Base-by-base conservation (phyloP, 2,113 vertebrate genomes). In the Solenodon paradoxus region DNA sequence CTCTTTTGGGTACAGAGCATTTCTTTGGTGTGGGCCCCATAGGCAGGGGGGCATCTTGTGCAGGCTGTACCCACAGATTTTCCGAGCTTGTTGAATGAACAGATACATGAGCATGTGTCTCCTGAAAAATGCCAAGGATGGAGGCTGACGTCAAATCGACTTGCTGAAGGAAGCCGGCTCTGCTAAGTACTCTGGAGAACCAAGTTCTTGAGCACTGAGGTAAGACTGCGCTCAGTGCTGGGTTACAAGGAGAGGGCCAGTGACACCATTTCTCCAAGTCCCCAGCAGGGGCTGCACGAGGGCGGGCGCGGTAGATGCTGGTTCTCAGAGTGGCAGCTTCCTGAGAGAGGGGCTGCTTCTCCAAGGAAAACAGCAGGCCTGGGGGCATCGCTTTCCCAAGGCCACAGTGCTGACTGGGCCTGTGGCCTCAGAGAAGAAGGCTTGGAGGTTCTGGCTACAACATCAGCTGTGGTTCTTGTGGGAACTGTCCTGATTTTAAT, bases 251-350 rank as follows among this genome's bases (percentile, higher is more conserved):
- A 88, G 51, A 47, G 2, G 57, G 57, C 69, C 61, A 38, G 51
- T 28, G 5, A 22, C 0, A 1, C 8, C 57, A 72, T 57, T 91
- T 95, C 85, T 53, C 9, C 0, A 5, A 1, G 9, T 49, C 35
- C 71, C 88, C 97, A 96, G 90, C 72, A 96, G 96, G 78, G 81
- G 92, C 63, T 0, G 2, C 59, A 51, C n/a, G 0, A 16, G 68
- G 81, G 59, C 79, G 26, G 57, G n/a, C n/a, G n/a, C n/a, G n/a
- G n/a, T n/a, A n/a, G n/a, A n/a, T n/a, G n/a, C n/a, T n/a, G n/a
- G 45, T 59, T 80, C 88, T 66, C 8, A 3, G 32, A 64, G 77
- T 42, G 57, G 13, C 42, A 72, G 72, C 19, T 30, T 66, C 26
- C 57, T 40, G 5, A n/a, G 32, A 74, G 47, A 83, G 53, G 53